Conservation (phyloP, 2,797 vertebrate genomes). For the Calcarius lapponicus region DNA sequence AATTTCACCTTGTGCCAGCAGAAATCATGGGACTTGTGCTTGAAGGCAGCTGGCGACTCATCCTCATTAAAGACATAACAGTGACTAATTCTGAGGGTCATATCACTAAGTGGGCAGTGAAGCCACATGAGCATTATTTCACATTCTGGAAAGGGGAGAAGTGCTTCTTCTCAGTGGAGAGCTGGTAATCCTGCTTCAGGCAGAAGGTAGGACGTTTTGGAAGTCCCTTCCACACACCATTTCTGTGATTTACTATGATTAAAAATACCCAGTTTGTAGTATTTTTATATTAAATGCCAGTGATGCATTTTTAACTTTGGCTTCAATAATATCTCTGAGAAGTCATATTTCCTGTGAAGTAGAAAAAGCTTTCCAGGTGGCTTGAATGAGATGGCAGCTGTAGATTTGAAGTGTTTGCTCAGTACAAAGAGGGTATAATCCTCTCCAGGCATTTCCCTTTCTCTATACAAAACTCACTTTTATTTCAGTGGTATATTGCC, state of each 20-base stretch:
- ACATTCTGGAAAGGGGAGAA: not conserved
- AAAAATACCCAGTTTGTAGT: not conserved
- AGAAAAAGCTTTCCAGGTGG: not conserved
- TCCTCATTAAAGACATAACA: conserved; percentile 4
- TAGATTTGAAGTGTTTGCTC: not conserved
- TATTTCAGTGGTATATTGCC: not conserved
- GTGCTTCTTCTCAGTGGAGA: not conserved
- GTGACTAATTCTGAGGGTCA: not conserved
- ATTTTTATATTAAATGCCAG: not conserved
- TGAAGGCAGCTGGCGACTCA: not conserved
- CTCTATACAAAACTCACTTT: not conserved
- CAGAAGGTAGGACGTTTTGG: not conserved
- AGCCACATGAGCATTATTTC: not conserved
- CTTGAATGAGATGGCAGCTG: not conserved
- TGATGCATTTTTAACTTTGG: conserved; percentile 3
- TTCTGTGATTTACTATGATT: not conserved
- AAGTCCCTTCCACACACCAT: not conserved
- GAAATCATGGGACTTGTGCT: conserved; percentile 29
- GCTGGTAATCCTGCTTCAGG: not conserved
- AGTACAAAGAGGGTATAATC: not conserved
- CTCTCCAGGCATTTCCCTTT: not conserved
- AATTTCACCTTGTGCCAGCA: conserved; percentile 55
- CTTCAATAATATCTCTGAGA: not conserved
- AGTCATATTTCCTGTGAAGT: not conserved
- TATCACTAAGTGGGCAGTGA: not conserved